Evolutionary conservation across 2,113 vertebrate genomes (phyloP).

Genomic region (Collichthys lucidus): DNA sequence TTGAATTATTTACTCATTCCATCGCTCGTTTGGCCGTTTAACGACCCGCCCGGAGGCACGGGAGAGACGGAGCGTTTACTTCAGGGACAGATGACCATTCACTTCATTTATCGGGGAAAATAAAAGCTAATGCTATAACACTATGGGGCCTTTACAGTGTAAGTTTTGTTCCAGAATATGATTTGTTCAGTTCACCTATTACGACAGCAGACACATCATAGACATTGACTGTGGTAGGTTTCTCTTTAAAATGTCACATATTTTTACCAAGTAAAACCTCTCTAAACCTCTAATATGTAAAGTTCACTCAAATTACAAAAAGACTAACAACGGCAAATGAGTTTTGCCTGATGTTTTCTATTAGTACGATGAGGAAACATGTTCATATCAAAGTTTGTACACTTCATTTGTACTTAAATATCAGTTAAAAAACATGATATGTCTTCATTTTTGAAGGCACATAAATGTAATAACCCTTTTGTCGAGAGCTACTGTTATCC

Average conservation of each 20-base stretch:
- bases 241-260: too few species aligned
- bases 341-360: too few species aligned
- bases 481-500: neutral
- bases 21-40: conserved; percentile 78
- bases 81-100: conserved; percentile 69
- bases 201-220: neutral
- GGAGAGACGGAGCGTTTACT: conserved; percentile 60
- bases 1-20: conserved; percentile 85
- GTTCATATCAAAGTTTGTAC: too few species aligned
- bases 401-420: neutral
- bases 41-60: conserved; percentile 77
- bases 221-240: neutral
- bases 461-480: neutral
- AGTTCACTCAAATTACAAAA: too few species aligned
- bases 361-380: too few species aligned
- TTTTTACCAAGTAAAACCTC: too few species aligned
- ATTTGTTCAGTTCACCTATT: neutral
- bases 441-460: neutral
- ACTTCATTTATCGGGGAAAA: conserved; percentile 69
- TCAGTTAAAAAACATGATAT: too few species aligned
- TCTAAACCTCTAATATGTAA: too few species aligned
- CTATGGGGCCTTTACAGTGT: conserved; percentile 45
- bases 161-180: conserved; percentile 11
- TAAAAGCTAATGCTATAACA: conserved; percentile 62
- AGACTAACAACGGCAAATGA: too few species aligned